Conservation (phyloP, 2,797 vertebrate genomes). For the Tympanoctomys barrerae region DNA sequence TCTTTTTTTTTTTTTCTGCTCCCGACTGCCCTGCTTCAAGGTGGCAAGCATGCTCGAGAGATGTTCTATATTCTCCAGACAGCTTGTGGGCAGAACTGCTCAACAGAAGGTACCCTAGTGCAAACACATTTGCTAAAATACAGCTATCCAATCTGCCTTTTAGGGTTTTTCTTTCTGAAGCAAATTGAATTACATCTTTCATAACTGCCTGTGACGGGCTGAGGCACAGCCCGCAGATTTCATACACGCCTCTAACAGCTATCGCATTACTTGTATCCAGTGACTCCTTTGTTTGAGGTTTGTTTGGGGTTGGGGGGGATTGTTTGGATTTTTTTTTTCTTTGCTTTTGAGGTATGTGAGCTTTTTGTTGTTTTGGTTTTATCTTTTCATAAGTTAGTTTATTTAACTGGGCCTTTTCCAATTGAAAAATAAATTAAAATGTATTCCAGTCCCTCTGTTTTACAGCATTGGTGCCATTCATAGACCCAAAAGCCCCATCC, state of each 20-base stretch:
- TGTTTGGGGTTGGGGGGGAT: neutral
- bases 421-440: conserved; percentile 61
- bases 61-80: conserved; percentile 99
- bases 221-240: conserved; percentile 86
- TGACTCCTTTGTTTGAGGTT: conserved; percentile 87
- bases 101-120: conserved; percentile 98
- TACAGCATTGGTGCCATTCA: conserved; percentile 35
- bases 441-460: conserved; percentile 52
- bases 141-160: conserved; percentile 89
- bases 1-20: conserved; percentile 91
- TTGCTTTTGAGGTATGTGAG: conserved; percentile 72
- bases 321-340: conserved; percentile 67
- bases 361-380: conserved; percentile 73
- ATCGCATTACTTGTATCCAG: conserved; percentile 84
- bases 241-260: conserved; percentile 86
- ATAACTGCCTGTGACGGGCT: conserved; percentile 89
- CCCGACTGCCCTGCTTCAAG: conserved; percentile 96
- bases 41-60: conserved; percentile 98
- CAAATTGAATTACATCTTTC: conserved; percentile 89
- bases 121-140: conserved; percentile 91
- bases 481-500: conserved; percentile 49
- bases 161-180: conserved; percentile 84
- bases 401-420: conserved; percentile 66
- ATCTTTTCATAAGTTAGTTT: conserved; percentile 63
- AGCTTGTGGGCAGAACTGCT: conserved; percentile 99